These are phyloP conservation scores for Troides helena DNA, from an alignment of 2,888 invertebrate genomes.

Conservation along the genomic window DNA sequence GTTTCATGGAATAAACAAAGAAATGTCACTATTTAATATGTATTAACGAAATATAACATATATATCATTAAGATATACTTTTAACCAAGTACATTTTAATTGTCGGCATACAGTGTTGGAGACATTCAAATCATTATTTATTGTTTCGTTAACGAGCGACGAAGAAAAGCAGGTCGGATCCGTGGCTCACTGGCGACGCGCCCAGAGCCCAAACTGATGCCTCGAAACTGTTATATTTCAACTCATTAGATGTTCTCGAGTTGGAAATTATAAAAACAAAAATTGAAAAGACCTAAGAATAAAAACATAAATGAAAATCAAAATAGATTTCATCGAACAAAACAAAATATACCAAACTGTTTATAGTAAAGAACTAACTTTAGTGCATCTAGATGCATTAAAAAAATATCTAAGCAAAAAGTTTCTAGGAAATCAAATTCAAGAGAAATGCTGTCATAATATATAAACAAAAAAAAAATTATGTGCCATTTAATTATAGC, in stretches of 20 bases:
- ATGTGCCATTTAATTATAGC: no score
- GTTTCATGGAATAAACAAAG: slow-evolving; percentile 39
- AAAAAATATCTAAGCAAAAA: no score
- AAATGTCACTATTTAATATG: slow-evolving; percentile 46
- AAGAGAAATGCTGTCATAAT: no score
- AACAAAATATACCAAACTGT: slow-evolving; percentile 9
- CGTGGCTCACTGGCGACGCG: slow-evolving; percentile 24
- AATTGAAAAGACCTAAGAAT: slow-evolving; percentile 15
- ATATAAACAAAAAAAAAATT: no score
- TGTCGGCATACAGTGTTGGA: slow-evolving; percentile 53
- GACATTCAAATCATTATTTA: slow-evolving; percentile 74
- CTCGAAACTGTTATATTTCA: slow-evolving; percentile 22
- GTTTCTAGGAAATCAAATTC: no score
- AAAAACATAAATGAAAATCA: background rate
- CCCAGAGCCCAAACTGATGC: slow-evolving; percentile 19
- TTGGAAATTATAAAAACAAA: slow-evolving; percentile 25
- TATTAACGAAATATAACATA: no score
- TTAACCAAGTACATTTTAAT: slow-evolving; percentile 58
- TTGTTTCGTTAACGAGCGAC: slow-evolving; percentile 74
- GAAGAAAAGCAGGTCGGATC: slow-evolving; percentile 49
- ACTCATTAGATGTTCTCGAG: slow-evolving; percentile 17
- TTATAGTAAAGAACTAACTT: slow-evolving; percentile 6
- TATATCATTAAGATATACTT: slow-evolving; percentile 32
- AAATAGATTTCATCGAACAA: slow-evolving; percentile 4
- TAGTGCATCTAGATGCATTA: background rate